Percentiles rank a stretch among this genome's conserved stretches.
Evolutionary conservation across 2,113 vertebrate species (phyloP).

Genomic region (Oncorhynchus gorbuscha): DNA sequence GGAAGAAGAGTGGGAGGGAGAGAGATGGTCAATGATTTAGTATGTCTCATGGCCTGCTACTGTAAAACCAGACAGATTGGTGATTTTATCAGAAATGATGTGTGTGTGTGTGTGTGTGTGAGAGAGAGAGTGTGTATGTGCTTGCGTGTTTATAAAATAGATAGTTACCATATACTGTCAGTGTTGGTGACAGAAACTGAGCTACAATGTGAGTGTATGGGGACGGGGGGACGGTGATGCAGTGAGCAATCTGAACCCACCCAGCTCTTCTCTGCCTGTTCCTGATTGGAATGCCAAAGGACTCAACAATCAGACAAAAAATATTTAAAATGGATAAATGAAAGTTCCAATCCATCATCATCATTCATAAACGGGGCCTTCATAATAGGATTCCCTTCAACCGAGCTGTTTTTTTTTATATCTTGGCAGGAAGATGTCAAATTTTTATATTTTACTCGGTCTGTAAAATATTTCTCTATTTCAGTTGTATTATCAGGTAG

Average conservation of each 20-base stretch:
- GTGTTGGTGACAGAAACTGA: too few species aligned
- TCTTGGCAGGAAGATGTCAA: neutral
- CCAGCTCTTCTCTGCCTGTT: constrained; percentile 44
- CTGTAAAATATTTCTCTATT: too few species aligned
- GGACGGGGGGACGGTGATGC: constrained; percentile 13
- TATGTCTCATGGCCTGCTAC: too few species aligned
- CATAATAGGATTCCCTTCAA: neutral
- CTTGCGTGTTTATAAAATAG: too few species aligned
- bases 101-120: constrained; percentile 6
- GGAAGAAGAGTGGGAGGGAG: too few species aligned
- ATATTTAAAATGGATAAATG: constrained; percentile 16
- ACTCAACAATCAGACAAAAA: constrained; percentile 39
- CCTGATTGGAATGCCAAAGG: constrained; percentile 59
- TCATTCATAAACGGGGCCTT: neutral
- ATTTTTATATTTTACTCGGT: neutral
- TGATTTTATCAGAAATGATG: neutral
- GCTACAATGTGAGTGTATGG: neutral
- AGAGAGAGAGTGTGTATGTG: too few species aligned
- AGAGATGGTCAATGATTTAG: neutral
- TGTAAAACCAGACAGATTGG: neutral
- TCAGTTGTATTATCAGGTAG: too few species aligned
- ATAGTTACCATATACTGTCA: too few species aligned
- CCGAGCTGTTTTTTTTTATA: neutral
- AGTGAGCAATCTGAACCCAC: constrained; percentile 27
- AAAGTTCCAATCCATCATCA: constrained; percentile 24